Evolutionary conservation across 2,888 invertebrate genomes (phyloP), one percentile per base, ranked within the genome.

Genomic region (Furcula furcula): DNA sequence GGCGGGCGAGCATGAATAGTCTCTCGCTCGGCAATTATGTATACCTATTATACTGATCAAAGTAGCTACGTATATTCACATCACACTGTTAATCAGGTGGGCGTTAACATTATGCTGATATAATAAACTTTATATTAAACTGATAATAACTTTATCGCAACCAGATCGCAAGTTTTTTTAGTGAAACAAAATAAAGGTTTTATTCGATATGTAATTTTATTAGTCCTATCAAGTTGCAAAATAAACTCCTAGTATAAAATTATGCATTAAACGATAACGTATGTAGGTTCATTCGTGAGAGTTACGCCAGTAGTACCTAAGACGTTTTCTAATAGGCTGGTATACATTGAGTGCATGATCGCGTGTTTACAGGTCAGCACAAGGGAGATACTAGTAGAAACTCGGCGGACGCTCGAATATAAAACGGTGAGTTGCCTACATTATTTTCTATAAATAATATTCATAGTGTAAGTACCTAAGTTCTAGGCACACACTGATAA

Each of bases 291-390:
- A 40, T 44, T 45, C 67, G 54, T 65, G 64, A 58, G 63, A 58
- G 50, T 52, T 62, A 53, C 47, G 55, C 46, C 41, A 36, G 51
- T 54, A n/a, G n/a, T n/a, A n/a, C n/a, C n/a, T n/a, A 65, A 64
- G 58, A 60, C 65, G 67, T 68, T 70, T 66, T 66, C 61, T 61
- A 71, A 67, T 66, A 68, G 66, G 63, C 65, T 69, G 64, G 67
- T 71, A 76, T 76, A 72, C 72, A 81, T 72, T 79, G 73, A 79
- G 78, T 74, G 74, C 75, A 78, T 82, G 76, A 81, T 84, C 74
- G 80, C 80, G 76, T 85, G 77, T 82, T 85, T 76, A 70, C 85
- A 88, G 87, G 87, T 88, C 77, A 86, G 72, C 79, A 79, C 84
- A 67, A 83, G 84, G 78, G 86, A 79, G 80, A 82, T 85, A 73